A percentile compares a stretch with the other conserved stretches of the same genome.
These are phyloP conservation scores for Onychorhynchus coronatus DNA, from an alignment of 2,113 vertebrate genomes.

Conservation along the genomic window DNA sequence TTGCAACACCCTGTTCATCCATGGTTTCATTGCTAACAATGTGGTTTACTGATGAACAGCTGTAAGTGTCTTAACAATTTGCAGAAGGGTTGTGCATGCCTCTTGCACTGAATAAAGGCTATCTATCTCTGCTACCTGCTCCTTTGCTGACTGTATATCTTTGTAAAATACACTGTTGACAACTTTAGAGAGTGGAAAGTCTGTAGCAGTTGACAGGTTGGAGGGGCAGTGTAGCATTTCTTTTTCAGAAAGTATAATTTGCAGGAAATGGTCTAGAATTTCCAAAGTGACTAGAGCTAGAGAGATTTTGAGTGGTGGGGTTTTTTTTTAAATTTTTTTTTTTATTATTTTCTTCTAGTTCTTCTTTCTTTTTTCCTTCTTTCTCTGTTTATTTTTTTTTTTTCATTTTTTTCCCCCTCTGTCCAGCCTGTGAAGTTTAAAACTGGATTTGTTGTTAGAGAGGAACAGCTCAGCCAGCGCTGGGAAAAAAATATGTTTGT, in stretches of 20 bases:
- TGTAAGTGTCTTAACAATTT: conserved; percentile 12
- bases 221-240: neutral
- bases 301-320: neutral
- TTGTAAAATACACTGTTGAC: conserved; percentile 34
- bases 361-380: rapidly evolving
- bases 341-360: rapidly evolving
- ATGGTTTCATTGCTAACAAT: neutral
- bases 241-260: neutral
- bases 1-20: conserved; percentile 12
- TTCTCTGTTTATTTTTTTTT: rapidly evolving
- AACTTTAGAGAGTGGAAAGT: conserved; percentile 56
- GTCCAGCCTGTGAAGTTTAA: neutral
- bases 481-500: neutral
- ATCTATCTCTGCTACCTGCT: neutral
- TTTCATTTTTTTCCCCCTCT: too few species aligned
- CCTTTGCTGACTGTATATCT: neutral
- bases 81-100: neutral
- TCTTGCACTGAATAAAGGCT: neutral
- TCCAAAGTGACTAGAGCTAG: neutral
- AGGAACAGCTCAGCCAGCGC: neutral
- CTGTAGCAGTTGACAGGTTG: neutral
- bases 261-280: neutral
- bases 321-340: too few species aligned
- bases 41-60: neutral
- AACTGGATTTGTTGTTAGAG: neutral